These are phyloP conservation scores for Elysia chlorotica DNA, from an alignment of 1,140 invertebrate species.

Conservation along the genomic window DNA sequence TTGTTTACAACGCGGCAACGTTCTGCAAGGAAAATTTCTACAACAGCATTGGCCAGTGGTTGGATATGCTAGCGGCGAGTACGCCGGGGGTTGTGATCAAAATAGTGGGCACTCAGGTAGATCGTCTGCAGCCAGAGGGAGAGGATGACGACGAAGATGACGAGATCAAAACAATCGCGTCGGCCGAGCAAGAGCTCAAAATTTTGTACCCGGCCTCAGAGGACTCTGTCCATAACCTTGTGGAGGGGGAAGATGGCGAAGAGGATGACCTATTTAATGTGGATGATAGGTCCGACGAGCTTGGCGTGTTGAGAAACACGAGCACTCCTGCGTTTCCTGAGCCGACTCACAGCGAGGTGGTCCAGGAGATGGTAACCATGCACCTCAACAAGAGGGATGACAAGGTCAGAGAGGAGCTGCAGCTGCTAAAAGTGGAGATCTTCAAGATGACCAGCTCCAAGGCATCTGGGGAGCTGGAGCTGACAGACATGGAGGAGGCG, in stretches of 20 bases:
- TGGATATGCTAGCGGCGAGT: conserved; percentile 47
- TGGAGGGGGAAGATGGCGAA: neutral
- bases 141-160: conserved; percentile 33
- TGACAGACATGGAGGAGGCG: conserved; percentile 23
- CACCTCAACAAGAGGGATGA: conserved; percentile 34
- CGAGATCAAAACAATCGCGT: neutral
- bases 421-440: conserved; percentile 36
- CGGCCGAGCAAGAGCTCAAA: conserved; percentile 1
- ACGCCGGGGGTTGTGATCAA: conserved; percentile 55
- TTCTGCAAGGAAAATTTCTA: conserved; percentile 45
- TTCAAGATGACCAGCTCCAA: conserved; percentile 4
- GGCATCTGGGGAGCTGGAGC: conserved; percentile 9
- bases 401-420: conserved; percentile 33
- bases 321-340: conserved; percentile 12
- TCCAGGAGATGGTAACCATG: conserved; percentile 32
- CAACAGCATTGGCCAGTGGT: conserved; percentile 52
- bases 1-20: conserved; percentile 53
- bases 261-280: neutral
- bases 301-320: conserved; percentile 3
- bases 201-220: neutral
- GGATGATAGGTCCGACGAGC: neutral
- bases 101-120: conserved; percentile 53
- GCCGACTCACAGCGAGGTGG: conserved; percentile 24
- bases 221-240: neutral
- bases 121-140: conserved; percentile 30